phyloP scores from a whole-genome alignment of 92 coral and sea anemone species.

The Hydrozoanthus gracilis region DNA sequence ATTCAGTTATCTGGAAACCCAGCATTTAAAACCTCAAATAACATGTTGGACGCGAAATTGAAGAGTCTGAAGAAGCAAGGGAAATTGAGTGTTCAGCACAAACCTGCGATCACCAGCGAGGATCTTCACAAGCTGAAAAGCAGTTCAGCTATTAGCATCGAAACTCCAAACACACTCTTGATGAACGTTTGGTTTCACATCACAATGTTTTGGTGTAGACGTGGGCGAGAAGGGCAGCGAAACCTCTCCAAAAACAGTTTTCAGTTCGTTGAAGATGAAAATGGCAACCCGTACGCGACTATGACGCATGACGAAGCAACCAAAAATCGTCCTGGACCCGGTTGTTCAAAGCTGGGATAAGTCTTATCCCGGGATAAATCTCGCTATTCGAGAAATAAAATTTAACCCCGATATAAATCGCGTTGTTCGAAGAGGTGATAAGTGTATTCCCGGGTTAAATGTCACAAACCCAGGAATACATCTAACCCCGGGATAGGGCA shows the following conservation, averaged over 20 bases:
- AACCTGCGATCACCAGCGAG: constrained; percentile 35
- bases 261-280: background rate
- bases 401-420: too few relatives aligned
- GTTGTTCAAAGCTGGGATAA: too few relatives aligned
- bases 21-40: constrained; percentile 38
- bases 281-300: constrained; percentile 3
- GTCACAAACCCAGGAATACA: too few relatives aligned
- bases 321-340: background rate
- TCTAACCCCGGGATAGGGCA: too few relatives aligned
- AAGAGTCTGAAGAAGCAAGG: constrained; percentile 38
- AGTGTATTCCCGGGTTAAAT: too few relatives aligned
- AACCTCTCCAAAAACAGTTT: constrained; percentile 8
- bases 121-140: constrained; percentile 49
- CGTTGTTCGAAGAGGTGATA: too few relatives aligned
- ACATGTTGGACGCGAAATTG: constrained; percentile 50
- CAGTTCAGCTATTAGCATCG: constrained; percentile 5
- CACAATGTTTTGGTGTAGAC: constrained; percentile 6
- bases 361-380: too few relatives aligned
- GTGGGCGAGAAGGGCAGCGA: constrained; percentile 30
- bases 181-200: constrained; percentile 21
- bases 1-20: constrained; percentile 47
- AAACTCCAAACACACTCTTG: constrained; percentile 3
- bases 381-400: too few relatives aligned
- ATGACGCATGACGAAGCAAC: constrained; percentile 22
- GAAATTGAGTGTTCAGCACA: constrained; percentile 37